Conservation (phyloP, 2,797 vertebrate genomes). For the Okamejei kenojei region DNA sequence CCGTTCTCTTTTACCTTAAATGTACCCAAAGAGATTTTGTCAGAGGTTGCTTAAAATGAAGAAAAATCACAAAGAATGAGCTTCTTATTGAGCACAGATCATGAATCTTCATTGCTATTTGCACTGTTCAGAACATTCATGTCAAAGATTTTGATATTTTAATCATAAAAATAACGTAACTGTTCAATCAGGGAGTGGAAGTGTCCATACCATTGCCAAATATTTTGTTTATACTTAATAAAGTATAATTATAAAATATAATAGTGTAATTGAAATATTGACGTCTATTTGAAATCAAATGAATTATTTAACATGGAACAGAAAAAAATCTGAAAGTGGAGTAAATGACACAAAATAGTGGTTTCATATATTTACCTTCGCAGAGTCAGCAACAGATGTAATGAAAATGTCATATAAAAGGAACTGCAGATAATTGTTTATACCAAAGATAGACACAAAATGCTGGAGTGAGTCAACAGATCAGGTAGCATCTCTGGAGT, state of each 20-base stretch:
- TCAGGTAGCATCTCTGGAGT: too few species aligned
- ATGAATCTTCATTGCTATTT: not conserved
- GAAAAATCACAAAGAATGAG: not conserved
- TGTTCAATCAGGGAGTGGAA: not conserved
- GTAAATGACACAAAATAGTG: not conserved
- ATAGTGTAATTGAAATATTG: not conserved
- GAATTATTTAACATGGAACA: not conserved
- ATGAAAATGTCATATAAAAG: too few species aligned
- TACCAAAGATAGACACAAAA: too few species aligned
- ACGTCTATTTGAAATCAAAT: constrained; percentile 11
- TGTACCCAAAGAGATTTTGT: not conserved
- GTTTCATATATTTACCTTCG: not conserved
- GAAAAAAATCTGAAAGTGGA: not conserved
- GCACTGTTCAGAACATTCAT: not conserved
- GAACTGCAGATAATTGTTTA: too few species aligned
- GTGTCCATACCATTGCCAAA: not conserved
- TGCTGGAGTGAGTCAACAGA: too few species aligned
- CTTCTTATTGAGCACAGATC: not conserved
- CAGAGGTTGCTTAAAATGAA: not conserved
- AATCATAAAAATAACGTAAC: not conserved
- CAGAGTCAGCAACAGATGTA: not conserved
- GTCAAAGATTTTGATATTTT: not conserved
- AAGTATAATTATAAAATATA: not conserved
- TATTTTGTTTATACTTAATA: not conserved
- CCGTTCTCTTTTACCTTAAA: not conserved